Base-by-base conservation (phyloP, 2,888 invertebrate species). In the Chloromyia formosa region DNA sequence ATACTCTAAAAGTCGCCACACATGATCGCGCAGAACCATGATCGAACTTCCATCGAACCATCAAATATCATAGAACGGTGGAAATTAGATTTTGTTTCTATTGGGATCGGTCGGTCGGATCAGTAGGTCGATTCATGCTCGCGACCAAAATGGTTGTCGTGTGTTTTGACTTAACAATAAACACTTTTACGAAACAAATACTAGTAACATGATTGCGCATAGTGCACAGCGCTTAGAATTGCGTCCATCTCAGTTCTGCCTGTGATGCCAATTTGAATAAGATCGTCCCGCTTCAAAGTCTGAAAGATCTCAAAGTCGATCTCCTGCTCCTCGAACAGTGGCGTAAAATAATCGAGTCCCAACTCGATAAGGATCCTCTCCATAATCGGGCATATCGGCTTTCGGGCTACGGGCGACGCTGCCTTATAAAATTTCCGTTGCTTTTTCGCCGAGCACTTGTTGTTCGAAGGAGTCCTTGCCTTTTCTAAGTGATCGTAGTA, bases 231-330 rank as follows among this genome's bases (percentile, higher is more conserved):
- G 18, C 49, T 68, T n/a, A 75, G 2, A 49, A 75, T 18, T 40
- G 61, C 7, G 53, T 75, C 74, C 16, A 66, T 60, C 20, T 75
- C 75, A 1, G 12, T 12, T 54, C 73, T 0, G 2, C 10, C 10
- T 12, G 10, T 23, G n/a, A 76, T 49, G 16, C 76, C 76, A 27
- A 76, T 23, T 0, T 18, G 3, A 1, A 12, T 20, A 5, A 76
- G 54, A 62, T 76, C 76, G 23, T 74, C 54, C 49, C 23, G 54
- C 4, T 60, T 69, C 23, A 76, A 45, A 35, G 42, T 9, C 40
- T 53, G 12, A 20, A 76, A 76, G 1, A 76, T 60, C 3, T 56
- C 18, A 69, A 53, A 76, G 27, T 76, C 73, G 27, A 76, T 74
- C 35, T 76, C 76, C 42, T 76, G 72, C 3, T 12, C 27, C 27